Evolutionary conservation across 1,140 invertebrate genomes (phyloP).

Genomic region (Papilio dardanus): DNA sequence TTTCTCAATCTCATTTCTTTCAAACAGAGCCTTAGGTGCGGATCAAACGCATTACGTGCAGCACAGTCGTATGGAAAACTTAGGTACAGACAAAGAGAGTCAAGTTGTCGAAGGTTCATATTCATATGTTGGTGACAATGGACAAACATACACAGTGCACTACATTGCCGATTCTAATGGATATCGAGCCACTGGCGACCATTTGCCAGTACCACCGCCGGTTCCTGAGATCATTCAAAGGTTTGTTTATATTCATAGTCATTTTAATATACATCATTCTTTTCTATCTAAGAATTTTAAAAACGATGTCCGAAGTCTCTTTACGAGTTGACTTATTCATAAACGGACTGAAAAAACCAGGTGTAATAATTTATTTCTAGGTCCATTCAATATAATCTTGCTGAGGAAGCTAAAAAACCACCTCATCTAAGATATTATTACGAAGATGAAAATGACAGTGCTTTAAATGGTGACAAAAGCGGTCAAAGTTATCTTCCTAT

Average conservation of each 20-base stretch:
- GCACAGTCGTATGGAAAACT: conserved; percentile 82
- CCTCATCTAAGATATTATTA: conserved; percentile 66
- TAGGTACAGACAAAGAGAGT: conserved; percentile 81
- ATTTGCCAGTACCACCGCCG: conserved; percentile 82
- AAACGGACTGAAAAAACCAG: too few relatives aligned
- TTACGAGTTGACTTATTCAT: too few relatives aligned
- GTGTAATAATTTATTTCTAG: conserved; percentile 50
- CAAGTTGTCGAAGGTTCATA: conserved; percentile 85
- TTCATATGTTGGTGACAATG: conserved; percentile 84
- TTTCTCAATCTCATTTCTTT: conserved; percentile 36
- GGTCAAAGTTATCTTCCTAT: conserved; percentile 47
- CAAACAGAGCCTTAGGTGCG: conserved; percentile 73
- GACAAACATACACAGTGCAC: conserved; percentile 81
- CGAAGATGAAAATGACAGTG: conserved; percentile 55
- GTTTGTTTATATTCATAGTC: conserved; percentile 47
- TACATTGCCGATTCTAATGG: conserved; percentile 83
- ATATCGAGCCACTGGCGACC: conserved; percentile 82
- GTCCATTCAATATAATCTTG: conserved; percentile 77
- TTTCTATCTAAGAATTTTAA: not conserved
- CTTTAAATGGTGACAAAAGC: conserved; percentile 53
- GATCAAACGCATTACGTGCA: conserved; percentile 82
- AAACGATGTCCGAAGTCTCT: too few relatives aligned
- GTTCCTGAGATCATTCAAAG: conserved; percentile 82
- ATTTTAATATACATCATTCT: too few relatives aligned
- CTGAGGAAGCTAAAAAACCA: conserved; percentile 75